Evolutionary conservation across 2,113 vertebrate genomes (phyloP), one percentile per base, ranked within the genome.

Genomic region (Pandion haliaetus): DNA sequence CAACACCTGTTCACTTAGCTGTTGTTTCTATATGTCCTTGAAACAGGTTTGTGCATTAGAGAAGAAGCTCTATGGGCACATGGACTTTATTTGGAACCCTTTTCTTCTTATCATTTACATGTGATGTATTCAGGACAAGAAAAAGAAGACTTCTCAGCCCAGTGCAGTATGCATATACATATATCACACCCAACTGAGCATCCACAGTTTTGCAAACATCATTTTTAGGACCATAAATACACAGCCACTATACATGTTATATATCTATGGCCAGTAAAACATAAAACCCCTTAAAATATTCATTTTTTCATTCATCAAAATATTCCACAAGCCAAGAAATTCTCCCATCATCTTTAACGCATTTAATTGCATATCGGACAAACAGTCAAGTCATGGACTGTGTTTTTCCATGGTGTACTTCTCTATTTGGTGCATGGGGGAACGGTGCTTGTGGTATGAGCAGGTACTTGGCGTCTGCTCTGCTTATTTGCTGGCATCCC

Each of bases 1-100:
- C 87, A 93, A 93, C 96, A 95, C 95, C 95, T 96, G 96, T 67
- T 95, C 85, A 8, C 82, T 79, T 55, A 65, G 70, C 88, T 93
- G 92, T 42, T 88, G 82, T 44, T 82, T 88, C 85, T 90, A 4
- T 20, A 17, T 44, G 86, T 82, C 95, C 95, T 95, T 95, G 95
- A 92, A 96, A 92, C 2, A 76, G 82, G 78, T 66, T 93, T 44
- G 45, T 67, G 52, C 19, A 9, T 34, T 72, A 52, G 66, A 76
- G 57, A 72, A 40, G 72, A 5, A 52, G 49, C 47, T 93, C 84
- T 67, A 11, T 1, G 8, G 79, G 79, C 90, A 69, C 36, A 26
- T 23, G 42, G 82, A 69, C 74, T 79, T 71, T 47, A 49, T 82
- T 69, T 82, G 85, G 79, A 92, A 55, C 34, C 19, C 50, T 71